Base-by-base conservation (phyloP, 2,888 invertebrate genomes). In the Dryomyza anilis region DNA sequence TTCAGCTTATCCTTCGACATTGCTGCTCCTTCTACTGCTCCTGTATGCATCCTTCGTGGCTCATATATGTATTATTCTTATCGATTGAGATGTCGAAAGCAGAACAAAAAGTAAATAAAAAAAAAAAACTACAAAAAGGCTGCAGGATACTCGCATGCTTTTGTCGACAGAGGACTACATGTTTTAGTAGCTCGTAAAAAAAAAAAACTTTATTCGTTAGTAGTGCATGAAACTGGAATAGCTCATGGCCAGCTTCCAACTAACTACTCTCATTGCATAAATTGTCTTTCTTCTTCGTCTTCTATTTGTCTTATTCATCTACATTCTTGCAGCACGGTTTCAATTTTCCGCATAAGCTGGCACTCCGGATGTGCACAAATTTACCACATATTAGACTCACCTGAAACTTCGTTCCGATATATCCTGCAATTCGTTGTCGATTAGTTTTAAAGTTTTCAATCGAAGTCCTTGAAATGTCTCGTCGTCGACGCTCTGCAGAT, bases 371-470 rank as follows among this genome's bases (percentile, higher is more conserved):
- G n/a, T n/a, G n/a, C n/a, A n/a, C n/a, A n/a, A n/a, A n/a, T n/a
- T n/a, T n/a, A n/a, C n/a, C n/a, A n/a, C n/a, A n/a, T n/a, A n/a
- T n/a, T n/a, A n/a, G 55, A 84, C 87, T 86, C 84, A 94, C 94
- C 90, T 89, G 81, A 94, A 90, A 74, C 93, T 90, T 81, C 90
- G 89, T 71, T 90, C 89, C 70, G 91, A 91, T 79, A 94, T 89
- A 82, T 88, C 89, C 83, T 91, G 89, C 76, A 94, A 87, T 84
- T 89, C 89, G 85, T 94, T 94, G 84, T 92, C 93, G 85, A 92
- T 90, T 80, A 94, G 85, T 76, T 93, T 90, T 71, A 94, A 86
- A 66, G 93, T 91, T 83, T 94, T 93, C 71, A 94, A 86, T 77
- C 88, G 87, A 74, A 90, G 85, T 70, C 90, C 90, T 71, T 90